Percentiles rank a stretch among this genome's conserved stretches.
Evolutionary conservation across 2,113 vertebrate species (phyloP).

Genomic region (Ramphastos sulfuratus): DNA sequence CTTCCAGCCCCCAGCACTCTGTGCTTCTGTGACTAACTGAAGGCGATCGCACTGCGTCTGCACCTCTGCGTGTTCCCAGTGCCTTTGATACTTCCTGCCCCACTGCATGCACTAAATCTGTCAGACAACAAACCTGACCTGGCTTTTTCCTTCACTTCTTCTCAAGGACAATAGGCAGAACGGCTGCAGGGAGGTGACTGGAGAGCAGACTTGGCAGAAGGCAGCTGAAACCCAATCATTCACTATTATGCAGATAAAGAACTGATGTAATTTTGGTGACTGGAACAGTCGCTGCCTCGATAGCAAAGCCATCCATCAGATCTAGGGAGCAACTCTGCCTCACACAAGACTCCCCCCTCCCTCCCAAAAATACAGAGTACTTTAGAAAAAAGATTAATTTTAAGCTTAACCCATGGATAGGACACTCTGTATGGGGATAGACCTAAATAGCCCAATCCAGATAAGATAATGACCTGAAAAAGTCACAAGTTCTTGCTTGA

Average conservation of each 20-base stretch:
- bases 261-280: neutral
- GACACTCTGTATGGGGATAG: accelerated
- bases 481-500: neutral
- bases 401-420: neutral
- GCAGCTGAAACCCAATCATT: neutral
- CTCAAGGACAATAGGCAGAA: neutral
- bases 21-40: neutral
- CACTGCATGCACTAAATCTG: neutral
- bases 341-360: neutral
- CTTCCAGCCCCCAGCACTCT: no score
- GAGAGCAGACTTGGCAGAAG: neutral
- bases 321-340: neutral
- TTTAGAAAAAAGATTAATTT: neutral
- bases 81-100: neutral
- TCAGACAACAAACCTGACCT: neutral
- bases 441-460: neutral
- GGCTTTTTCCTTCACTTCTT: neutral
- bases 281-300: neutral
- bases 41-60: neutral
- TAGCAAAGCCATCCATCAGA: neutral
- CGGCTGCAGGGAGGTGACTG: neutral
- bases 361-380: no score
- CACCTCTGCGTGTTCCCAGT: neutral
- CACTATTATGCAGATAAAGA: neutral
- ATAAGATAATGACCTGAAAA: neutral